A percentile compares a stretch with the other conserved stretches of the same genome.
Conservation (phyloP, 2,113 vertebrate genomes). For the Uria lomvia region DNA sequence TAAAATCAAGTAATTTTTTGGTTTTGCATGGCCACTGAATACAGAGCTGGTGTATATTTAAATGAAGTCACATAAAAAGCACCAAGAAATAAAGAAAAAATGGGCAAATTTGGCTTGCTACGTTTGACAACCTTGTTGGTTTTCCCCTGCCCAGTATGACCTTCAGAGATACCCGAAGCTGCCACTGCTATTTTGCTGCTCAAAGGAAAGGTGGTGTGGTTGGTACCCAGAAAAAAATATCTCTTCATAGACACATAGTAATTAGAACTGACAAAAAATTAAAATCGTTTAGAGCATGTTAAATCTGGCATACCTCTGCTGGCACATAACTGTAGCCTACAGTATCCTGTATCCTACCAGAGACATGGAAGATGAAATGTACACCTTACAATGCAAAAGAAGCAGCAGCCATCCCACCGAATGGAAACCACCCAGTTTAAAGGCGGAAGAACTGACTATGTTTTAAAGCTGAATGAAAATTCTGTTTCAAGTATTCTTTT, state of each 20-base stretch:
- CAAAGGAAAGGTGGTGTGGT: not conserved
- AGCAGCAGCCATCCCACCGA: not conserved
- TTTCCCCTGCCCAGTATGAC: not conserved
- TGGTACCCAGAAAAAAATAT: not conserved
- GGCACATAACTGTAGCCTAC: not conserved
- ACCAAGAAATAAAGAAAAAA: not conserved
- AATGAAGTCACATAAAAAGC: not conserved
- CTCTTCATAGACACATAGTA: not conserved
- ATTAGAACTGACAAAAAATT: not conserved
- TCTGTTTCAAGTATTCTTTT: not conserved
- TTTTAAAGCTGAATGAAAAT: not conserved
- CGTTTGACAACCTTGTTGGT: not conserved
- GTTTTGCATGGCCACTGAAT: not conserved
- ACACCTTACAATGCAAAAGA: not conserved
- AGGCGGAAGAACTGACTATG: not conserved
- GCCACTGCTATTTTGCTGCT: not conserved
- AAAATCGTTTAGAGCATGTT: not conserved
- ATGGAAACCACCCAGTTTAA: not conserved
- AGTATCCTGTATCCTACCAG: not conserved
- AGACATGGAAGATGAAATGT: not conserved
- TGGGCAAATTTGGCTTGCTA: accelerated
- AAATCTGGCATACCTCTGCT: not conserved
- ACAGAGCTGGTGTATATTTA: not conserved
- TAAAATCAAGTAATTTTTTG: not conserved
- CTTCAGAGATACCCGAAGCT: not conserved